Conservation (phyloP, 2,113 vertebrate genomes). For the Hoplias malabaricus region DNA sequence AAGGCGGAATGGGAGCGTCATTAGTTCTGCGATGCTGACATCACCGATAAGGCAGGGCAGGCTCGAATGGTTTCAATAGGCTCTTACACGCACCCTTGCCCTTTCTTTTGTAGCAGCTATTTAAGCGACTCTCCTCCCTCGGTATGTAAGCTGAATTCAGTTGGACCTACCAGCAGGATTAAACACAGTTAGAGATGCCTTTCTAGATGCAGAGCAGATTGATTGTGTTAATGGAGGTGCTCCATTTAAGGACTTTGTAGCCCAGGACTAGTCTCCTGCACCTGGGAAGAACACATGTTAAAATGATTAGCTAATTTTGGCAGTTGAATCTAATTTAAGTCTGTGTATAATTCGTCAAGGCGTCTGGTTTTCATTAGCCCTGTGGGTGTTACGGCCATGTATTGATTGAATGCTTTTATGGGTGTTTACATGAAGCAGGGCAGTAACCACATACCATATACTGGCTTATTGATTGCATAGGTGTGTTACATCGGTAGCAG, state of each 20-base stretch:
- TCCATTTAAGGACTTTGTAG: too few species aligned
- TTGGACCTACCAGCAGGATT: not conserved
- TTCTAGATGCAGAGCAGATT: not conserved
- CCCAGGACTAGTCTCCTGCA: not conserved
- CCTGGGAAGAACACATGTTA: not conserved
- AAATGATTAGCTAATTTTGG: not conserved
- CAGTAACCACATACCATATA: not conserved
- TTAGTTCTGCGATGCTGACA: not conserved
- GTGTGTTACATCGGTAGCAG: not conserved
- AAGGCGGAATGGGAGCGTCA: not conserved
- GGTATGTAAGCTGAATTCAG: not conserved
- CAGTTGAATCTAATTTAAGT: not conserved
- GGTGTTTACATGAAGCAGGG: not conserved
- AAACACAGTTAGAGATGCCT: not conserved
- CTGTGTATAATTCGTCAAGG: not conserved
- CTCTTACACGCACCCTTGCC: not conserved
- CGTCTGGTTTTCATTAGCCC: not conserved
- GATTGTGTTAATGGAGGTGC: not conserved
- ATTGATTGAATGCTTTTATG: not conserved
- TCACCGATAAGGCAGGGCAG: conserved; percentile 9
- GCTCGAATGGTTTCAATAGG: not conserved
- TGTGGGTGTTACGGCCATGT: not conserved
- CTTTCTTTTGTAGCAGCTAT: conserved; percentile 4
- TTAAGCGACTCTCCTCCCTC: not conserved
- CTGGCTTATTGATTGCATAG: not conserved